Conservation (phyloP, 2,797 vertebrate species). For the Megaceryle alcyon region DNA sequence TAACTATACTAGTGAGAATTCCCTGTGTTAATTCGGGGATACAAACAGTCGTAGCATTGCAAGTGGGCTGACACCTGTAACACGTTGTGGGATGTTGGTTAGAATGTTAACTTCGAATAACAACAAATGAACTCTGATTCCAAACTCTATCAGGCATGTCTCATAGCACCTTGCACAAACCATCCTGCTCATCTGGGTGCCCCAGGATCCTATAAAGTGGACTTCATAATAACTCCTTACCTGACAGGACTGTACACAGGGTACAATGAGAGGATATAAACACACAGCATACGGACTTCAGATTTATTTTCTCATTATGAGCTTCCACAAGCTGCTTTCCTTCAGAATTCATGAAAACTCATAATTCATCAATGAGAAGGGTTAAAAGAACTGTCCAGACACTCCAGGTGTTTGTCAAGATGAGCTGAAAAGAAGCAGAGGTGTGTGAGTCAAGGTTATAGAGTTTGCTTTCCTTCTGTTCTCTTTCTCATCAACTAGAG, state of each 20-base stretch:
- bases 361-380: neutral
- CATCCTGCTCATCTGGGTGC: neutral
- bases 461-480: neutral
- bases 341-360: neutral
- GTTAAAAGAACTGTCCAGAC: neutral
- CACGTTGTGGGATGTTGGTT: too few species aligned
- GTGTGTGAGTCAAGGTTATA: neutral
- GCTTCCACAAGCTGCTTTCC: neutral
- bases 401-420: neutral
- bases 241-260: neutral
- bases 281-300: neutral
- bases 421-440: conserved; percentile 33
- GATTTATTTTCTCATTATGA: neutral
- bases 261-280: neutral
- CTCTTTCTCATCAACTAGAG: neutral
- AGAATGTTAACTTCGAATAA: too few species aligned
- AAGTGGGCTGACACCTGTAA: too few species aligned
- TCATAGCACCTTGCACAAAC: neutral
- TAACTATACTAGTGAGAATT: too few species aligned
- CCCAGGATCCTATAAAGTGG: neutral
- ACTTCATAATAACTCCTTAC: neutral
- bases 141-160: too few species aligned
- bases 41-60: too few species aligned
- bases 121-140: too few species aligned
- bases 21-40: too few species aligned